Evolutionary conservation across 2,113 vertebrate species (phyloP).

Genomic region (Leucopsar rothschildi): DNA sequence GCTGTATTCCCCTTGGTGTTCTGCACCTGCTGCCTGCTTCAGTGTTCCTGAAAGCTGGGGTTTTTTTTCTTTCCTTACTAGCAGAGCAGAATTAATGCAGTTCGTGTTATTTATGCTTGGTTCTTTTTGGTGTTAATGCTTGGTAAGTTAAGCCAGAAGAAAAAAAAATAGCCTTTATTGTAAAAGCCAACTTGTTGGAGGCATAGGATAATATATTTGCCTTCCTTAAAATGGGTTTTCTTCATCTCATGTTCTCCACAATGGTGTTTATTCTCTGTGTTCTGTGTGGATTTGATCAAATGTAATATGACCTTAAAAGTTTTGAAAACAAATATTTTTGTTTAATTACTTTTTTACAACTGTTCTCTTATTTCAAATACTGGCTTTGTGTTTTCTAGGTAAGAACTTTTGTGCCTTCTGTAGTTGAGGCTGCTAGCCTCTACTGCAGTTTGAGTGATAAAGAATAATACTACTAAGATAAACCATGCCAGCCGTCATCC

Average conservation of each 20-base stretch:
- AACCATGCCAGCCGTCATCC: background rate
- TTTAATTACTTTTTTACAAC: background rate
- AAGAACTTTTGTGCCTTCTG: background rate
- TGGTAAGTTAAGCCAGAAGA: background rate
- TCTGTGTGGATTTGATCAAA: background rate
- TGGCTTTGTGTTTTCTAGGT: background rate
- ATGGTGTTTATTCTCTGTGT: background rate
- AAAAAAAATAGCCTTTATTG: background rate
- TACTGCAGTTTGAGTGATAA: background rate
- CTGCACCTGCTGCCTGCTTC: background rate
- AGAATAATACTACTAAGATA: background rate
- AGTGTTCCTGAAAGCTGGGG: background rate
- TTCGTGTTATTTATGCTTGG: background rate
- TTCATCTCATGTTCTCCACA: background rate
- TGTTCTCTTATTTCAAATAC: background rate
- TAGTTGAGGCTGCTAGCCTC: background rate
- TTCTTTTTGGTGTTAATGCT: background rate
- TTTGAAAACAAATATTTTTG: background rate
- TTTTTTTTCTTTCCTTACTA: background rate
- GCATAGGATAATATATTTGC: background rate
- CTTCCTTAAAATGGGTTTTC: background rate
- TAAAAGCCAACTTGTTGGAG: background rate
- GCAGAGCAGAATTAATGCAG: background rate
- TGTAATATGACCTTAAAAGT: background rate
- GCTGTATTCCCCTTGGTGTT: background rate